These are phyloP conservation scores for Tangara arthus DNA, from an alignment of 2,797 vertebrate species.

Conservation along the genomic window DNA sequence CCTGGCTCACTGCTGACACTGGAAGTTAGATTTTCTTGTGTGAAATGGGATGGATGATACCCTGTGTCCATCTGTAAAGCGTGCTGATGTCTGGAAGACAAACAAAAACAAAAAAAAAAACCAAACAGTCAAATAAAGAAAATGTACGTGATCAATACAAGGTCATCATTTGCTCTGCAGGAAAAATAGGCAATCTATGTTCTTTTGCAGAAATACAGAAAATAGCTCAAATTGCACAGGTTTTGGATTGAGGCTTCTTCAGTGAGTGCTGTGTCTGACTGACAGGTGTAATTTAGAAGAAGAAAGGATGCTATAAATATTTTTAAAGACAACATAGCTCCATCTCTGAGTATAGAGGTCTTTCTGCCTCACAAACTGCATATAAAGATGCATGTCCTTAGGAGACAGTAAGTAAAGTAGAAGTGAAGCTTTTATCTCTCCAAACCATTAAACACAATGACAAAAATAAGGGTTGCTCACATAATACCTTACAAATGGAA, in stretches of 20 bases:
- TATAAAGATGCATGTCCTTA: slow-evolving; percentile 8
- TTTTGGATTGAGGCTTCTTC: not conserved
- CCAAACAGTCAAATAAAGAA: not conserved
- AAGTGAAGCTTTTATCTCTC: slow-evolving; percentile 14
- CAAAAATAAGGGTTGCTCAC: not conserved
- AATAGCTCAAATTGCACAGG: not conserved
- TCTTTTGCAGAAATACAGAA: not conserved
- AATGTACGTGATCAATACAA: not conserved
- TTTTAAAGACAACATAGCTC: slow-evolving; percentile 10
- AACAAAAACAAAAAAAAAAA: not conserved
- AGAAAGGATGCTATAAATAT: slow-evolving; percentile 32
- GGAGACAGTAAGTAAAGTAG: not conserved
- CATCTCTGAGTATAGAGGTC: not conserved
- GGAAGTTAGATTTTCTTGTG: not conserved
- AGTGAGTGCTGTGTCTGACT: not conserved
- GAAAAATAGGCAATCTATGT: not conserved
- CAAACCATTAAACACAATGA: not conserved
- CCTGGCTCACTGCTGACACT: not conserved
- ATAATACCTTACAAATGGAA: not conserved
- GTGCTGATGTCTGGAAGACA: not conserved
- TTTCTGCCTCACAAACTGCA: slow-evolving; percentile 21
- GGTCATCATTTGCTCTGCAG: not conserved
- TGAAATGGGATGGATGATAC: not conserved
- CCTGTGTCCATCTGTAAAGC: not conserved
- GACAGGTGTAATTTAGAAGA: slow-evolving; percentile 7